phyloP scores from a whole-genome alignment of 2,888 invertebrate species.

The Limnephilus rhombicus region DNA sequence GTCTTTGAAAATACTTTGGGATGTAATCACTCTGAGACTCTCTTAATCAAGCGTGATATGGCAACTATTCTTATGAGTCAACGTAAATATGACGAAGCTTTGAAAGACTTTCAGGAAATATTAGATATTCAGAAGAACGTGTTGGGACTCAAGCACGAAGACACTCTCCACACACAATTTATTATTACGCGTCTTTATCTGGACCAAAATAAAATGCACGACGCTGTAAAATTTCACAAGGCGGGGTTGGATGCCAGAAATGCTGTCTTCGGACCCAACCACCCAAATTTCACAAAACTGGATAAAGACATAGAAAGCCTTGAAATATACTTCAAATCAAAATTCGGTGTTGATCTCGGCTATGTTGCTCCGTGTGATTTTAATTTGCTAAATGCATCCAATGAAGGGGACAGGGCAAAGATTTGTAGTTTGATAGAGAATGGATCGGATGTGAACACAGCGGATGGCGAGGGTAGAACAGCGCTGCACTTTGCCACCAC shows the following conservation, averaged over 20 bases:
- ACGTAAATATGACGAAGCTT: not conserved
- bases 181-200: not conserved
- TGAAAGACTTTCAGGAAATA: not conserved
- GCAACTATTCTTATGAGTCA: not conserved
- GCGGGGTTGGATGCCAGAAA: too few relatives aligned
- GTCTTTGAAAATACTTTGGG: not conserved
- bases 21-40: not conserved
- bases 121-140: slow-evolving; percentile 29
- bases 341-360: too few relatives aligned
- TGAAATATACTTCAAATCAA: too few relatives aligned
- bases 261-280: too few relatives aligned
- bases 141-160: not conserved
- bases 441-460: not conserved
- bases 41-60: not conserved
- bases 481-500: slow-evolving; percentile 69
- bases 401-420: too few relatives aligned
- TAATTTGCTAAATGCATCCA: too few relatives aligned
- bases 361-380: too few relatives aligned
- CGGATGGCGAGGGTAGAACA: not conserved
- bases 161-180: not conserved
- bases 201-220: not conserved
- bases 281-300: too few relatives aligned
- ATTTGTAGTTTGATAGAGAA: too few relatives aligned
- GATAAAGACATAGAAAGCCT: too few relatives aligned
- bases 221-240: not conserved